A percentile compares a stretch with the other conserved stretches of the same genome.
Conservation (phyloP, 2,797 vertebrate species). For the Urocyon cinereoargenteus region DNA sequence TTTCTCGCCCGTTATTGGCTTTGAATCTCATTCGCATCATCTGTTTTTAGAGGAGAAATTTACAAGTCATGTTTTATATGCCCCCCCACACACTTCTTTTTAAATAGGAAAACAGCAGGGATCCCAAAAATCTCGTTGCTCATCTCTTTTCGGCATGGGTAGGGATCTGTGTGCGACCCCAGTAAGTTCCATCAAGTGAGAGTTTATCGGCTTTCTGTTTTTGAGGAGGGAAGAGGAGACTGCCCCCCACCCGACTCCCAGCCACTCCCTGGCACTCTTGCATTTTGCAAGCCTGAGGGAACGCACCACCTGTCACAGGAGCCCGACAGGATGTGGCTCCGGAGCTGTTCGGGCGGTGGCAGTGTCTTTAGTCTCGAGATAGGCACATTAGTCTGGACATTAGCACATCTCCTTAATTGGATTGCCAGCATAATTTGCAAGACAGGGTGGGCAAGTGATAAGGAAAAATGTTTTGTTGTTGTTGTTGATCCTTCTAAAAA, state of each 20-base stretch:
- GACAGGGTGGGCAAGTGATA: conserved; percentile 89
- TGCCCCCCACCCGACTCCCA: neutral
- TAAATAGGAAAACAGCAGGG: conserved; percentile 23
- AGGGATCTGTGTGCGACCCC: conserved; percentile 40
- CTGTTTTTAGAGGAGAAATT: neutral
- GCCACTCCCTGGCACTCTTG: conserved; percentile 13
- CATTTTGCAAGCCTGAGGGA: conserved; percentile 77
- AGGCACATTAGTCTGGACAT: conserved; percentile 85
- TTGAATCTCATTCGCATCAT: neutral
- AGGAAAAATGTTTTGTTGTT: conserved; percentile 66
- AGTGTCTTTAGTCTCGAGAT: conserved; percentile 80
- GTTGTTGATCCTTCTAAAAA: conserved; percentile 72
- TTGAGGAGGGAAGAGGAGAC: conserved; percentile 63
- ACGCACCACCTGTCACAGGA: conserved; percentile 61
- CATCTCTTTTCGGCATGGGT: neutral
- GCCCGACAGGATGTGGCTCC: conserved; percentile 59
- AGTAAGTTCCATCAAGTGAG: conserved; percentile 71
- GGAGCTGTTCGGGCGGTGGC: conserved; percentile 73
- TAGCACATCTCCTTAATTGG: conserved; percentile 92
- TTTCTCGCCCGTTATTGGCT: neutral
- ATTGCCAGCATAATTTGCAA: conserved; percentile 93
- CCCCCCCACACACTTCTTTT: conserved; percentile 40
- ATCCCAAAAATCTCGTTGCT: neutral
- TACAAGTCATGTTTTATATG: neutral
- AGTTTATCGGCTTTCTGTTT: conserved; percentile 80